Percentiles rank a stretch among this genome's conserved stretches.
These are phyloP conservation scores for Microtus montanus DNA, from an alignment of 2,113 vertebrate species.

Conservation along the genomic window DNA sequence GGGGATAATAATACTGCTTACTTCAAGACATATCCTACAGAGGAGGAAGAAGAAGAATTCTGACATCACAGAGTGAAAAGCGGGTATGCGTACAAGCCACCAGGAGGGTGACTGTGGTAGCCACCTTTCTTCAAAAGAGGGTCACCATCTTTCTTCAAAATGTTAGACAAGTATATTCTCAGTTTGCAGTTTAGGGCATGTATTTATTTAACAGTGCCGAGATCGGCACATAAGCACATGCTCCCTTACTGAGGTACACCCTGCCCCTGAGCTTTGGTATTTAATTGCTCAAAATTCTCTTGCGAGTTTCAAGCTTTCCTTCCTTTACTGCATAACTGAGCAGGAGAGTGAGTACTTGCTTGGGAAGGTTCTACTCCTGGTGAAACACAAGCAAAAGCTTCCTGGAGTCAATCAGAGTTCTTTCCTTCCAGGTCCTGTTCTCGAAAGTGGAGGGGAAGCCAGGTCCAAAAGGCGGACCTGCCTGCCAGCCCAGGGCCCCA, in stretches of 20 bases:
- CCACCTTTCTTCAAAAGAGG: not conserved
- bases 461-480: conserved; percentile 87
- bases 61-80: not conserved
- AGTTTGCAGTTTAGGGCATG: not conserved
- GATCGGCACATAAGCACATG: not conserved
- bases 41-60: not conserved
- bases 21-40: not conserved
- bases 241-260: not conserved
- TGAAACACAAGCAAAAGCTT: not conserved
- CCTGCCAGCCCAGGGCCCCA: conserved; percentile 91
- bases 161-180: not conserved
- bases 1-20: not conserved
- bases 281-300: conserved; percentile 16
- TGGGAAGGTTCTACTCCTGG: not conserved
- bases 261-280: not conserved
- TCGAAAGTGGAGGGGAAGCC: conserved; percentile 79
- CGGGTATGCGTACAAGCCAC: not conserved
- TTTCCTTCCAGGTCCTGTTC: conserved; percentile 84
- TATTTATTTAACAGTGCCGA: not conserved
- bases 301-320: not conserved
- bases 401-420: not conserved
- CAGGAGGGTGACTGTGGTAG: rapidly evolving
- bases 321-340: not conserved
- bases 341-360: not conserved
- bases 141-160: not conserved